phyloP scores from a whole-genome alignment of 1,140 invertebrate genomes.

The Trissolcus basalis region DNA sequence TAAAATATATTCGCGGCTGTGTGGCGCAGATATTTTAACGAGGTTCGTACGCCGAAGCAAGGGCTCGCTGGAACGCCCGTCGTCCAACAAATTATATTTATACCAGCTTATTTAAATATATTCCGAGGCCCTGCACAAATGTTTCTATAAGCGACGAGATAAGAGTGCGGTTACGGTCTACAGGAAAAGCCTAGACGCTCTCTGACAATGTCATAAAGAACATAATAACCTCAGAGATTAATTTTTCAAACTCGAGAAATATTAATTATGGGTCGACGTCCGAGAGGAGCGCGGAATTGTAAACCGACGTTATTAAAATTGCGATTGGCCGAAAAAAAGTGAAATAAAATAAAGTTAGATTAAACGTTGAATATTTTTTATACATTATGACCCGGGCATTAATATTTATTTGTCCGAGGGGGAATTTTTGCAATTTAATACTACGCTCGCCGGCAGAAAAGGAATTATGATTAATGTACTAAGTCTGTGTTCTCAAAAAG shows the following conservation, averaged over 20 bases:
- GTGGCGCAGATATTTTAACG: constrained; percentile 73
- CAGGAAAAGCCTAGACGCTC: constrained; percentile 51
- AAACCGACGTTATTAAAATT: constrained; percentile 51
- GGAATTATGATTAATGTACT: constrained; percentile 50
- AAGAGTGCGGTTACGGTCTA: constrained; percentile 52
- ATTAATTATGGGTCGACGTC: constrained; percentile 55
- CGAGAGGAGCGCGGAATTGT: constrained; percentile 28
- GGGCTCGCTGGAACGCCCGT: constrained; percentile 59
- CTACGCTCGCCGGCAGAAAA: constrained; percentile 9
- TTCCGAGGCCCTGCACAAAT: constrained; percentile 63
- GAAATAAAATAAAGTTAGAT: constrained; percentile 25
- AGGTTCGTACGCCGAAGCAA: constrained; percentile 64
- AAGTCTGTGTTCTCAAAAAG: constrained; percentile 32
- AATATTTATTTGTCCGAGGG: constrained; percentile 41
- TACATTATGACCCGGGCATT: constrained; percentile 28
- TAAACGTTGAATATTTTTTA: constrained; percentile 36
- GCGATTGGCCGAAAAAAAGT: constrained; percentile 35
- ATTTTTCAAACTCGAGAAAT: constrained; percentile 61
- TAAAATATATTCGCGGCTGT: constrained; percentile 74
- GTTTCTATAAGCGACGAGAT: constrained; percentile 62
- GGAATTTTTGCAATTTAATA: constrained; percentile 44
- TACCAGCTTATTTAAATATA: constrained; percentile 74
- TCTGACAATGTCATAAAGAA: constrained; percentile 58
- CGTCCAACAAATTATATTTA: constrained; percentile 73
- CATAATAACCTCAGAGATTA: constrained; percentile 59